Conservation (phyloP, 2,113 vertebrate species). For the Nannospalax galili region DNA sequence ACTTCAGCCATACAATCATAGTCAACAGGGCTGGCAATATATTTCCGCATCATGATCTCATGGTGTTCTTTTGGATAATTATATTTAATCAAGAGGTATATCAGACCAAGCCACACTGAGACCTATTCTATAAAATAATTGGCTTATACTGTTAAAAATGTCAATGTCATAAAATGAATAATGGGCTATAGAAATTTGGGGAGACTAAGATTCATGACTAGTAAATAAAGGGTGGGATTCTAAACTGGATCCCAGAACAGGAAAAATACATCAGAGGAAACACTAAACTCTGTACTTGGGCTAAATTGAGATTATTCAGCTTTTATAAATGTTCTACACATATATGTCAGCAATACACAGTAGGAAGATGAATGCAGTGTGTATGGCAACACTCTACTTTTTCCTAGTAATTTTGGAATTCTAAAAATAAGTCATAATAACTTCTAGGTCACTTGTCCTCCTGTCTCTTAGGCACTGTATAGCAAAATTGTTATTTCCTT, state of each 20-base stretch:
- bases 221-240: background rate
- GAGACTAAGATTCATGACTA: background rate
- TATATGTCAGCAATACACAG: background rate
- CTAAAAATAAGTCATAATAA: background rate
- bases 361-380: background rate
- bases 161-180: background rate
- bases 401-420: background rate
- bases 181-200: background rate
- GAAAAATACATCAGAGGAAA: background rate
- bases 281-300: background rate
- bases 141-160: background rate
- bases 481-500: background rate
- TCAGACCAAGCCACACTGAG: background rate
- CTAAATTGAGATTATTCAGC: background rate
- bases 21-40: background rate
- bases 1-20: background rate
- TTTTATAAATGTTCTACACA: background rate
- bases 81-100: background rate
- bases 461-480: accelerated
- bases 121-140: background rate
- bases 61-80: background rate
- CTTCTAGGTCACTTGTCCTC: background rate
- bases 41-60: background rate
- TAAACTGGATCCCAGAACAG: background rate
- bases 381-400: background rate